Percentiles rank a stretch among this genome's conserved stretches.
These are phyloP conservation scores for Nephrocerus scutellatus DNA, from an alignment of 2,888 invertebrate species.

Conservation along the genomic window DNA sequence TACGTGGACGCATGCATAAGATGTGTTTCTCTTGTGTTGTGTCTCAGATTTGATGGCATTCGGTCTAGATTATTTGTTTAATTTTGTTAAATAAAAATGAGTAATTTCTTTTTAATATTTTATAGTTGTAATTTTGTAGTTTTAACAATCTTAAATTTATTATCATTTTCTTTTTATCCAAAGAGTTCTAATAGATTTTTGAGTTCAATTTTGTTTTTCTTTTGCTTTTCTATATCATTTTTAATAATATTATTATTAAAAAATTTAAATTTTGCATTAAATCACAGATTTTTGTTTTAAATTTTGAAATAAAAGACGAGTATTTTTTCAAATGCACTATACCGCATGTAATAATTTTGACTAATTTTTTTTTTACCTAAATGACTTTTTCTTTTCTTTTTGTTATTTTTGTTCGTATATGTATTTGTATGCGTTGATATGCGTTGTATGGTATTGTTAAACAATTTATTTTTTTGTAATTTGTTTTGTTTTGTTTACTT, in stretches of 20 bases:
- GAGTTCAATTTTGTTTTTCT: constrained; percentile 5
- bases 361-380: constrained; percentile 15
- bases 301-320: constrained; percentile 39
- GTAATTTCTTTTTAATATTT: no score
- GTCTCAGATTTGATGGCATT: no score
- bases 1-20: no score
- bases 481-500: constrained; percentile 17
- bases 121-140: no score
- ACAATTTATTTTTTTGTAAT: constrained; percentile 16
- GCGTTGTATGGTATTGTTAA: constrained; percentile 32
- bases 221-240: constrained; percentile 25
- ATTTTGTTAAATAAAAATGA: no score
- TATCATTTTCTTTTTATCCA: no score
- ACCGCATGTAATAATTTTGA: constrained; percentile 18
- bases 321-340: constrained; percentile 24
- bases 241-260: constrained; percentile 27
- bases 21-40: no score
- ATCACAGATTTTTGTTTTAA: constrained; percentile 46
- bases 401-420: constrained; percentile 12
- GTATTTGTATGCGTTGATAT: constrained; percentile 34
- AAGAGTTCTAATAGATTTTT: constrained; percentile 3
- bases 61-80: no score
- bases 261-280: constrained; percentile 44
- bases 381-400: constrained; percentile 23
- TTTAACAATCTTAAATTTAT: no score